Conservation (phyloP, 2,797 vertebrate genomes). For the Epinephelus awoara region DNA sequence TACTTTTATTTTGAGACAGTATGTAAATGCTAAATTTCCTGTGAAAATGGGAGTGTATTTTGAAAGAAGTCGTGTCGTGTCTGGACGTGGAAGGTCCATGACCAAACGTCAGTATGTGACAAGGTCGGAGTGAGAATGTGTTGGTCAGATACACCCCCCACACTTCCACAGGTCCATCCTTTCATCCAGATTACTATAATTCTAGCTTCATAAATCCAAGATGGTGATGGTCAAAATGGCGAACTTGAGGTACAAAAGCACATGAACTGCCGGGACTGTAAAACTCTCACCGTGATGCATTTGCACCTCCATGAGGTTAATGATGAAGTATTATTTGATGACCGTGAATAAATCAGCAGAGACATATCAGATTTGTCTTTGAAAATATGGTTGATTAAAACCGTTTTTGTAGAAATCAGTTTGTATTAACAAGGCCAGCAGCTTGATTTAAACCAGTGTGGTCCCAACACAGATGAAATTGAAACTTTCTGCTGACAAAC, state of each 20-base stretch:
- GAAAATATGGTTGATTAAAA: not conserved
- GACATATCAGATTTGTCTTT: not conserved
- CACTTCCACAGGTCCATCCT: too few relatives aligned
- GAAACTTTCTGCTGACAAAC: slow-evolving; percentile 9
- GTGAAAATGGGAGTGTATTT: too few relatives aligned
- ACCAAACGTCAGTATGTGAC: too few relatives aligned
- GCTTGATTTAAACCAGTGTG: not conserved
- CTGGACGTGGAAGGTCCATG: too few relatives aligned
- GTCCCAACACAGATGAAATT: not conserved
- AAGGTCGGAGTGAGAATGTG: too few relatives aligned
- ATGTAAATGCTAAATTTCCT: too few relatives aligned
- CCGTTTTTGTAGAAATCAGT: not conserved
- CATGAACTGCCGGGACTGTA: not conserved
- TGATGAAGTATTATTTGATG: not conserved
- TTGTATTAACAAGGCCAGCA: not conserved
- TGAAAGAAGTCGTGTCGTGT: too few relatives aligned
- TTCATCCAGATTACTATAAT: too few relatives aligned
- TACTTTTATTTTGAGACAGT: too few relatives aligned
- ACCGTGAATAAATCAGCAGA: not conserved
- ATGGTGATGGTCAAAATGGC: too few relatives aligned
- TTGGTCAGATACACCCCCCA: too few relatives aligned
- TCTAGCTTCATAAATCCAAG: too few relatives aligned
- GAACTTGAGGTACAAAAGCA: not conserved
- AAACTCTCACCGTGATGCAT: not conserved
- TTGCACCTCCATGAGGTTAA: not conserved